These are phyloP conservation scores for Eupleurogrammus muticus DNA, from an alignment of 2,797 vertebrate species.

Conservation along the genomic window DNA sequence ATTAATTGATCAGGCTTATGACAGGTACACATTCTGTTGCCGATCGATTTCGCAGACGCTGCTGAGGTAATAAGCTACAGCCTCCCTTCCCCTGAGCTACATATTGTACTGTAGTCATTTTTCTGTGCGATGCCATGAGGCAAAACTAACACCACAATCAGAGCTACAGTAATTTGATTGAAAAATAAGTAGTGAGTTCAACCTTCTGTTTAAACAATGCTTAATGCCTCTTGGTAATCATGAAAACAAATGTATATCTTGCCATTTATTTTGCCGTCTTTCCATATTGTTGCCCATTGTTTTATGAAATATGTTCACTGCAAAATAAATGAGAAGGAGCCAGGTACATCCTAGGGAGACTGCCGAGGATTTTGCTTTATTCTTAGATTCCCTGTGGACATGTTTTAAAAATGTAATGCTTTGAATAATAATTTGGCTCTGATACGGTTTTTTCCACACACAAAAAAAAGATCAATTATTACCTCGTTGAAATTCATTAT, in stretches of 20 bases:
- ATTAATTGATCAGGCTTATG: slow-evolving; percentile 42
- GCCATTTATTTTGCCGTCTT: not conserved
- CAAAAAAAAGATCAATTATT: no score
- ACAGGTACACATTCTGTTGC: slow-evolving; percentile 18
- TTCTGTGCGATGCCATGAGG: not conserved
- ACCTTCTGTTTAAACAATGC: not conserved
- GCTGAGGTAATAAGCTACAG: not conserved
- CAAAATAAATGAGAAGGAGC: not conserved
- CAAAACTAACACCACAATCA: not conserved
- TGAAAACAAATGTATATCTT: not conserved
- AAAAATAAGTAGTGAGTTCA: not conserved
- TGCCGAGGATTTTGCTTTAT: no score
- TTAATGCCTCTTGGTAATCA: not conserved
- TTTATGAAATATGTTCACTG: not conserved
- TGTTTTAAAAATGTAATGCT: no score
- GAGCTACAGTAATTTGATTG: not conserved
- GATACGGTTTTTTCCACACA: no score
- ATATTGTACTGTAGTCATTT: not conserved
- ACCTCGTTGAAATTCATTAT: no score
- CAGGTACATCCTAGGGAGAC: not conserved
- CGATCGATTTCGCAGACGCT: slow-evolving; percentile 26
- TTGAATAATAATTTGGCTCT: no score
- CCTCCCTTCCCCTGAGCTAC: not conserved
- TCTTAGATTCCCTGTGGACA: not conserved
- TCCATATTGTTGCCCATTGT: not conserved